A percentile compares a stretch with the other conserved stretches of the same genome.
phyloP scores from a whole-genome alignment of 2,797 vertebrate species.

The Thunnus albacares region DNA sequence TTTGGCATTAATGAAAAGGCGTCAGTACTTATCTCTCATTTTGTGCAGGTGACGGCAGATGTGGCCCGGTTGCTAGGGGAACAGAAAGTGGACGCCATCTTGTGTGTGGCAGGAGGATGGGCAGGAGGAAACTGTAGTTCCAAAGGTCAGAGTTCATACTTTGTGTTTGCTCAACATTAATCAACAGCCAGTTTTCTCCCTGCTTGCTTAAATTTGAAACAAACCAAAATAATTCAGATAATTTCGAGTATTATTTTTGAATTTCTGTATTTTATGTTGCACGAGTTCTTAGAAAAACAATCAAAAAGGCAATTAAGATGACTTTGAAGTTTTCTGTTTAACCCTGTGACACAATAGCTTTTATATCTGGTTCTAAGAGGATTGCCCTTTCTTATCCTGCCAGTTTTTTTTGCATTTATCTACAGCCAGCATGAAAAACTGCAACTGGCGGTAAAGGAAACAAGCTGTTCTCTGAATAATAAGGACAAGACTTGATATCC shows the following conservation, averaged over 20 bases:
- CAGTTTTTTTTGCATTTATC: not conserved
- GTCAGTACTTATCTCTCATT: conserved; percentile 22
- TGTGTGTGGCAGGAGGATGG: conserved; percentile 98
- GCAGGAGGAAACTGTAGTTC: conserved; percentile 95
- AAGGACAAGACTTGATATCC: not conserved
- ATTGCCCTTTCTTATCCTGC: not conserved
- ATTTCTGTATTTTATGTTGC: not conserved
- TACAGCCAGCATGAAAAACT: not conserved
- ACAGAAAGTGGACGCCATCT: conserved; percentile 94
- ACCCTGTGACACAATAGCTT: not conserved
- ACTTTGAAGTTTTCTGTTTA: not conserved
- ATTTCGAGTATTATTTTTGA: not conserved
- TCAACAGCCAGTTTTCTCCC: conserved; percentile 37
- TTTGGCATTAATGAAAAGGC: conserved; percentile 13
- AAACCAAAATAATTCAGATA: not conserved
- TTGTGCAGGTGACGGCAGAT: conserved; percentile 91
- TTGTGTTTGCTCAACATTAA: conserved; percentile 59
- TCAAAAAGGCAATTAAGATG: not conserved
- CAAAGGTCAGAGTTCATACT: conserved; percentile 89
- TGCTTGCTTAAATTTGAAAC: not conserved
- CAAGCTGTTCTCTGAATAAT: not conserved
- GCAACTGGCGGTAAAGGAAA: conserved; percentile 4
- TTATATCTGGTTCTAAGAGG: not conserved
- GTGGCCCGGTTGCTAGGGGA: conserved; percentile 91
- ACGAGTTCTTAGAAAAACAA: not conserved